Conservation (phyloP, 1,140 invertebrate genomes). For the Drosophila bifasciata region DNA sequence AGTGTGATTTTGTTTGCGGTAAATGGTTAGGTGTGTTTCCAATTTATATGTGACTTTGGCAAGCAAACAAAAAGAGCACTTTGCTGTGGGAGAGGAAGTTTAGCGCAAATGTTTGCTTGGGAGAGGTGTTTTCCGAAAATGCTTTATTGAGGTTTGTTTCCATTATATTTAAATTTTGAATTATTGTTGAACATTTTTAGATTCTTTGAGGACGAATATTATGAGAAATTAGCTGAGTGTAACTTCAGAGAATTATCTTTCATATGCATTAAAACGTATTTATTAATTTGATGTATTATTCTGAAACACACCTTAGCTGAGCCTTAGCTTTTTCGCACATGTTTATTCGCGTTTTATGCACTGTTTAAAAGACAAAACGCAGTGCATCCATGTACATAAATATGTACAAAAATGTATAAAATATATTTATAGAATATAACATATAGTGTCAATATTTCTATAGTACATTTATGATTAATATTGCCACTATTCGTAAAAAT, state of each 20-base stretch:
- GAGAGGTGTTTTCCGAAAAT: too few species aligned
- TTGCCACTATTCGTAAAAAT: slow-evolving; percentile 5
- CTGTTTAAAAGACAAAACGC: not conserved
- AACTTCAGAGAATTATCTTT: not conserved
- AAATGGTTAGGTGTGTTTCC: slow-evolving; percentile 4
- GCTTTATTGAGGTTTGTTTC: too few species aligned
- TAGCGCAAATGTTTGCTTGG: too few species aligned
- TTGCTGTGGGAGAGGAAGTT: too few species aligned
- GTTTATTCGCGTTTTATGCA: not conserved
- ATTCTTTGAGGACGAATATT: too few species aligned
- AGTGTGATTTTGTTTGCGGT: not conserved
- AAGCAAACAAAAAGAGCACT: too few species aligned
- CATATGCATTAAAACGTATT: not conserved
- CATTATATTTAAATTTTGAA: too few species aligned
- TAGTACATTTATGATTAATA: too few species aligned
- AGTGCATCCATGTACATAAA: not conserved
- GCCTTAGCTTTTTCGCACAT: not conserved
- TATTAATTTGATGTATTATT: not conserved
- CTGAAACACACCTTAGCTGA: not conserved
- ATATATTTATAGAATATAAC: too few species aligned
- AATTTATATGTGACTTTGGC: not conserved
- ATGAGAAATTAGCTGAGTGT: not conserved
- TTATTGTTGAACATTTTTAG: too few species aligned
- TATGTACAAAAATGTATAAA: too few species aligned
- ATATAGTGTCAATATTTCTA: too few species aligned